These are phyloP conservation scores for Bungarus multicinctus DNA, from an alignment of 2,113 vertebrate species.

Conservation along the genomic window DNA sequence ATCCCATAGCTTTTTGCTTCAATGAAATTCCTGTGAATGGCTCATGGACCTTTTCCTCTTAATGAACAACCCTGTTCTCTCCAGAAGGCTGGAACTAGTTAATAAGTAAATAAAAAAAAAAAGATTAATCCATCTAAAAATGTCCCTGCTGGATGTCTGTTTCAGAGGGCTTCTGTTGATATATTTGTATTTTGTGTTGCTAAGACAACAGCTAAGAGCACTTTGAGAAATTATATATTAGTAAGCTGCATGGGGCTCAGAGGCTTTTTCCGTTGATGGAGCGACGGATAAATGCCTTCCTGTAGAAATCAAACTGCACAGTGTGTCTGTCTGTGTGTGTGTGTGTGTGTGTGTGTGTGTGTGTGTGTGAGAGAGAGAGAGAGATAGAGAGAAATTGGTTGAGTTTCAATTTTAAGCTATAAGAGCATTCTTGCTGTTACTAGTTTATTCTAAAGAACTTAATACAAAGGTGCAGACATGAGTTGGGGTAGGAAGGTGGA, in stretches of 20 bases:
- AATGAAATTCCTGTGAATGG: background rate
- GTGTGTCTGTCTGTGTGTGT: too few relatives aligned
- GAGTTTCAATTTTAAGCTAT: background rate
- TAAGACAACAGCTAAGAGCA: slow-evolving; percentile 52
- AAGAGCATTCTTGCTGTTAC: background rate
- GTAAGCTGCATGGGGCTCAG: slow-evolving; percentile 29
- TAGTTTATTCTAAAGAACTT: background rate
- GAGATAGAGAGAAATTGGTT: background rate
- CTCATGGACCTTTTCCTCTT: slow-evolving; percentile 10
- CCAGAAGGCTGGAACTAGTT: background rate
- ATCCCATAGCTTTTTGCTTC: background rate
- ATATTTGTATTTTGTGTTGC: slow-evolving; percentile 65
- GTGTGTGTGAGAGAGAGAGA: background rate
- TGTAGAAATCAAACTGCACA: slow-evolving; percentile 33
- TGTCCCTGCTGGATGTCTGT: slow-evolving; percentile 36
- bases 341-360: background rate
- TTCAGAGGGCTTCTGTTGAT: slow-evolving; percentile 42
- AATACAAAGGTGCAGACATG: background rate
- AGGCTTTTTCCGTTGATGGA: slow-evolving; percentile 35
- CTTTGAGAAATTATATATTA: slow-evolving; percentile 52
- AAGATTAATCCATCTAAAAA: slow-evolving; percentile 34
- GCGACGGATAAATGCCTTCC: background rate
- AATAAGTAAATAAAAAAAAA: background rate
- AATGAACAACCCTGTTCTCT: slow-evolving; percentile 32
- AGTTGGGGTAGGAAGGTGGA: background rate